Base-by-base conservation (phyloP, 2,888 invertebrate species). In the Cephus spinipes region DNA sequence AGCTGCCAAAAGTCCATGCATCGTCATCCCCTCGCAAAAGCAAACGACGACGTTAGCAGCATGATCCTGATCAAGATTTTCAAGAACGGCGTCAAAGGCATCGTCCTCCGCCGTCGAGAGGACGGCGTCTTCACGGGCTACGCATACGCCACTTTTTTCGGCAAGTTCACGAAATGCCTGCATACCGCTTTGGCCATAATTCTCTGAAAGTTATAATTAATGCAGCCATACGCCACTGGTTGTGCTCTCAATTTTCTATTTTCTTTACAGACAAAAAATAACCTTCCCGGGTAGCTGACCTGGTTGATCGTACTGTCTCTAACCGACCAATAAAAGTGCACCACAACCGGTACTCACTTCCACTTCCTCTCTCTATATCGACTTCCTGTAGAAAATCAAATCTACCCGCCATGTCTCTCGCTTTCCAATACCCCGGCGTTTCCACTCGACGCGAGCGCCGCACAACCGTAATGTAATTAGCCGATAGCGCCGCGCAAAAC, bases 11-110 rank as follows among this genome's bases (percentile, higher is more conserved):
- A 96, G 92, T 30, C 94, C 94, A 77, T 94, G 92, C 80, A 96
- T 94, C 1, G 96, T 95, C 89, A 93, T 92, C 2, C 96, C 96
- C 90, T 96, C 96, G 91, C 96, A 96, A 93, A 96, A 96, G 90
- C 96, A 96, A 31, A 96, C 94, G 76, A 95, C 94, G 12, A 95
- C 95, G 69, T 92, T 89, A 79, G 94, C 93, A 83, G 93, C 92
- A 78, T 91, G 87, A 87, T 94, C 93, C 83, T 93, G 92, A 81
- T 93, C 92, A 55, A 95, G 92, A 85, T 93, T 94, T 73, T 90
- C 87, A 69, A 95, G 91, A 6, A 94, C 93, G 79, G 92, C 92
- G 80, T 94, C 94, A 87, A 93, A 95, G 69, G 92, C 92, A 79
- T 92, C 92, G 78, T 94, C 93, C 73, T 93, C 93, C 1, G 94